Evolutionary conservation across 2,888 invertebrate genomes (phyloP).

Genomic region (Drosophila mimica): DNA sequence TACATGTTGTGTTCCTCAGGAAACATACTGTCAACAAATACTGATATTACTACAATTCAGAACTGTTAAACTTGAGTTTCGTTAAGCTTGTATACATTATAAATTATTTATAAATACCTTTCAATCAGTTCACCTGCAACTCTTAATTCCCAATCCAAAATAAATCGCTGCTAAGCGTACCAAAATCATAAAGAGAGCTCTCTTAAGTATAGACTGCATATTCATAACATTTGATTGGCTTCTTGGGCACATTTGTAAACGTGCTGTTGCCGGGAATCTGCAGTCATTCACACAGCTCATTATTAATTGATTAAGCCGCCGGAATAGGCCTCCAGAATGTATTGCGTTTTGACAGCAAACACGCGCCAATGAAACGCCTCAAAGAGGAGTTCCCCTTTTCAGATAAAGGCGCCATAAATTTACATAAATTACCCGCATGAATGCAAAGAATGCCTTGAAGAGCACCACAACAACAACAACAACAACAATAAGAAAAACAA

Average conservation of each 20-base stretch:
- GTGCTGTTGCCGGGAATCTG: constrained; percentile 37
- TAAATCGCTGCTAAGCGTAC: background rate
- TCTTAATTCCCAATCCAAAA: background rate
- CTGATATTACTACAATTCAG: background rate
- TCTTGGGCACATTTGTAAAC: constrained; percentile 2
- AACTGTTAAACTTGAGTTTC: no score
- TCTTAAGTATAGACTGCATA: constrained; percentile 32
- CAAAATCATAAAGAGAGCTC: constrained; percentile 4
- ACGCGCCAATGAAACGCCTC: constrained; percentile 59
- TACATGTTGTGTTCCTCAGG: background rate
- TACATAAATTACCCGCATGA: constrained; percentile 81
- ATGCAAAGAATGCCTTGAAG: constrained; percentile 64
- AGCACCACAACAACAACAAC: background rate
- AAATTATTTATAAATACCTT: background rate
- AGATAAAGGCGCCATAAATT: constrained; percentile 75
- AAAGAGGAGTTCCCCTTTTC: constrained; percentile 19
- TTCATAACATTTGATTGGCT: constrained; percentile 46
- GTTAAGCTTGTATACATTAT: no score
- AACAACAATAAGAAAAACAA: background rate
- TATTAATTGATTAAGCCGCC: constrained; percentile 71
- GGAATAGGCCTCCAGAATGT: constrained; percentile 33
- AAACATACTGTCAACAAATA: background rate
- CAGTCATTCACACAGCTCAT: constrained; percentile 53
- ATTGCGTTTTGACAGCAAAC: constrained; percentile 72
- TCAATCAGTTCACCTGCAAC: background rate